Evolutionary conservation across 2,888 invertebrate species (phyloP), one percentile per base, ranked within the genome.

Genomic region (Lasioglossum vierecki): DNA sequence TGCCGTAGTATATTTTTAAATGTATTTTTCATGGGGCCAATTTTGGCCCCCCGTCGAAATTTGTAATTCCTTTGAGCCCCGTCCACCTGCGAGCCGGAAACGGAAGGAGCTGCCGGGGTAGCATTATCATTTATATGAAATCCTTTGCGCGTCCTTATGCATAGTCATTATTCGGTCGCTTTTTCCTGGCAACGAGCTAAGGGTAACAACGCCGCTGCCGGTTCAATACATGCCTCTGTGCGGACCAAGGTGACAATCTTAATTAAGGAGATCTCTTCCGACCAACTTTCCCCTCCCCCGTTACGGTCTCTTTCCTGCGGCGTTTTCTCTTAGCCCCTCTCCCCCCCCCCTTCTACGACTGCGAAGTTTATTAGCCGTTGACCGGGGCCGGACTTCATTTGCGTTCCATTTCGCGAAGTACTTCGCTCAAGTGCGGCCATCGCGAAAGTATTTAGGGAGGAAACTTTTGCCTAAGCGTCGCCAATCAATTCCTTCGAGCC

Each of bases 51-150:
- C 86, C 84, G 91, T 91, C 89, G 90, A 92, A 94, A 94, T 94
- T 94, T 92, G 93, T 93, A 92, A 94, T 94, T 94, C 94, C 93
- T 94, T 94, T 94, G 94, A 94, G 91, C 90, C 30, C 86, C 80
- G 46, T 88, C 73, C 82, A 86, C 81, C 83, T 79, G 84, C 84
- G 80, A 83, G 85, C 75, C 77, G 79, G 88, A 89, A 89, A 87
- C 85, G 90, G 90, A 91, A 91, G 89, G 90, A 88, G 90, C 91
- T 86, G 81, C 80, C 89, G 35, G 35, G 85, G 80, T 88, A 90
- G 89, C 93, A 94, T 94, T 94, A 94, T 94, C 94, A 94, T 94
- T 94, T 94, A 94, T 94, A 94, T 94, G 94, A 94, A 94, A 94
- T 92, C 93, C 94, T 94, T 94, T 93, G 92, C 92, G 89, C 91